These are phyloP conservation scores for Dryocosmus kuriphilus DNA, from an alignment of 2,888 invertebrate genomes.

Conservation along the genomic window DNA sequence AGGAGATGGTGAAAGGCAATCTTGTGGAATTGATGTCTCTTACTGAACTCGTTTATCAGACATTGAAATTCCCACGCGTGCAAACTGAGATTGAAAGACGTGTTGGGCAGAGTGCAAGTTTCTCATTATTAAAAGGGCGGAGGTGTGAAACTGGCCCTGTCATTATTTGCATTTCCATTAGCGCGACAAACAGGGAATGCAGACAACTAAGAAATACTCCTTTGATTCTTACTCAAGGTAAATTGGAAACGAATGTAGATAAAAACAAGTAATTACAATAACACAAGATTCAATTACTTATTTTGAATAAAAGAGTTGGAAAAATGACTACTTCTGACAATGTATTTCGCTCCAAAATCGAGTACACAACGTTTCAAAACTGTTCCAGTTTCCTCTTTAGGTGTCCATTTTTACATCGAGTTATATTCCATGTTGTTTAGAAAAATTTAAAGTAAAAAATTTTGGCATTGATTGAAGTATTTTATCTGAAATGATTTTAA, in stretches of 20 bases:
- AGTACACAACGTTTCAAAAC: too few relatives aligned
- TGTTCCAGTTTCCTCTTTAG: too few relatives aligned
- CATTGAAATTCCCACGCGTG: conserved; percentile 55
- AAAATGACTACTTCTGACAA: too few relatives aligned
- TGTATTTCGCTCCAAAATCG: too few relatives aligned
- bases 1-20: background rate
- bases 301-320: too few relatives aligned
- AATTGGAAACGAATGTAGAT: background rate
- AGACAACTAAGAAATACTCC: conserved; percentile 47
- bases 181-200: conserved; percentile 63
- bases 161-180: conserved; percentile 68
- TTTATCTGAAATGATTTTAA: too few relatives aligned
- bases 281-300: conserved; percentile 12
- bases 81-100: conserved; percentile 42
- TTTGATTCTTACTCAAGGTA: background rate
- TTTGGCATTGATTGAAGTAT: too few relatives aligned
- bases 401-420: too few relatives aligned
- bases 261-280: background rate
- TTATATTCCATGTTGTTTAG: too few relatives aligned
- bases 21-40: conserved; percentile 40
- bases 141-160: conserved; percentile 63
- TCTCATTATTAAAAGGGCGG: conserved; percentile 60
- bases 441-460: too few relatives aligned
- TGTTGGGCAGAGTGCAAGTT: conserved; percentile 44
- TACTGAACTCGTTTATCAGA: conserved; percentile 49